Conservation (phyloP, 2,888 invertebrate genomes). For the Choreutis nemorana region DNA sequence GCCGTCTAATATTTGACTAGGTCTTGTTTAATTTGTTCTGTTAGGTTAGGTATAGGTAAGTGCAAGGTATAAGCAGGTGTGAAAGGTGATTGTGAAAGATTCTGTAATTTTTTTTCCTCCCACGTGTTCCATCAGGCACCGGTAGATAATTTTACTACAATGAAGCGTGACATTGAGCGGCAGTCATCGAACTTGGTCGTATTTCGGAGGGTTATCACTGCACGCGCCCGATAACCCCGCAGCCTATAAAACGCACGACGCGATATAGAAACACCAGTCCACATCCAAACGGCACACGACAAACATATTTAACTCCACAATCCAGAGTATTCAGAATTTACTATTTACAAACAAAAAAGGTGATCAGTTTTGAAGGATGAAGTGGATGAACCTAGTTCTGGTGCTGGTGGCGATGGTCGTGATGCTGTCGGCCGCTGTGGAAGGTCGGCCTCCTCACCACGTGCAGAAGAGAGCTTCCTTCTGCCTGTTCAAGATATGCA, state of each 20-base stretch:
- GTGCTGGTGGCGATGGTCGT: conserved; percentile 24
- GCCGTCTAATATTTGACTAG: too few species aligned
- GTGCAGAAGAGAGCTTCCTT: conserved; percentile 29
- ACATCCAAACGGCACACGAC: conserved; percentile 28
- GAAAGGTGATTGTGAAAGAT: too few species aligned
- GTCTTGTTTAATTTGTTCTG: too few species aligned
- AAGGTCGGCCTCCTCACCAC: conserved; percentile 22
- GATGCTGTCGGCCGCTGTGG: conserved; percentile 21
- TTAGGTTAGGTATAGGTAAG: too few species aligned
- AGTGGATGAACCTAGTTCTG: conserved; percentile 18
- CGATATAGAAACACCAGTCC: conserved; percentile 34
- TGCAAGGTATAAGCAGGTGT: too few species aligned
- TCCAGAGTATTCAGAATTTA: too few species aligned
- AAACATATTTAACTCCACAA: conserved; percentile 20
- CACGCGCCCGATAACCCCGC: conserved; percentile 55
- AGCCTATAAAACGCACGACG: conserved; percentile 38
- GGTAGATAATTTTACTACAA: conserved; percentile 55
- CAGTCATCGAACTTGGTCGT: conserved; percentile 56
- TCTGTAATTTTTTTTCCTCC: too few species aligned
- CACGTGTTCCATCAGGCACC: background rate
- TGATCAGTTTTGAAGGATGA: background rate
- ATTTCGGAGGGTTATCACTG: conserved; percentile 49
- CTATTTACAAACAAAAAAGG: background rate
- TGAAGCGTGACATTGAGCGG: conserved; percentile 46
- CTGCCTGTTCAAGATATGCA: conserved; percentile 44